These are phyloP conservation scores for Indri indri DNA, from an alignment of 2,113 vertebrate genomes.

Conservation along the genomic window DNA sequence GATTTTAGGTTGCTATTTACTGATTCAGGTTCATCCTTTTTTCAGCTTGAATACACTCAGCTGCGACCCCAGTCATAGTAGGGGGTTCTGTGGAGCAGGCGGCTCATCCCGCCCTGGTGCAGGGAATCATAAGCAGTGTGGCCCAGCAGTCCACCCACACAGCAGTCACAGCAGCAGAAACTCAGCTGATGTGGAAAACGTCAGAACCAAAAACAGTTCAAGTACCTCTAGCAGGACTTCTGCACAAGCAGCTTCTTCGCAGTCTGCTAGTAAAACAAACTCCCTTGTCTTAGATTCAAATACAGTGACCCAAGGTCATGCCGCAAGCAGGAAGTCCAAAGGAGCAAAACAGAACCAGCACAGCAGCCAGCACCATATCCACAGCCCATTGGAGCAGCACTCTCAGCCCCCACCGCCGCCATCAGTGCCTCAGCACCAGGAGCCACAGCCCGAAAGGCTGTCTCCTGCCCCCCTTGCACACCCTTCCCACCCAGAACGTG, in stretches of 20 bases:
- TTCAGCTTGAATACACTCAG: conserved; percentile 90
- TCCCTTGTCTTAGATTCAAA: conserved; percentile 83
- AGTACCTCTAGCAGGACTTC: conserved; percentile 85
- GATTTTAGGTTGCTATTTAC: background rate
- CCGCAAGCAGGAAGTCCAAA: conserved; percentile 86
- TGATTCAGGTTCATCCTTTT: conserved; percentile 65
- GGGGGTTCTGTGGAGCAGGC: conserved; percentile 88
- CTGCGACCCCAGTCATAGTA: conserved; percentile 88
- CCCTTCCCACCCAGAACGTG: conserved; percentile 77
- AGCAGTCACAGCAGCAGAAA: conserved; percentile 86
- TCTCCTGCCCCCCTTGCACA: conserved; percentile 71
- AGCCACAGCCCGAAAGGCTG: conserved; percentile 81
- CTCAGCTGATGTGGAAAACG: conserved; percentile 86
- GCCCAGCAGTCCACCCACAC: conserved; percentile 82
- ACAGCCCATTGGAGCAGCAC: conserved; percentile 84
- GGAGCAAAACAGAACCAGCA: conserved; percentile 85
- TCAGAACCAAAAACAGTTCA: conserved; percentile 87
- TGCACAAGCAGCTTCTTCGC: conserved; percentile 84
- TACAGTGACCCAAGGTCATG: conserved; percentile 82
- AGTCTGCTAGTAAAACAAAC: conserved; percentile 82
- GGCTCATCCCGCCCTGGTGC: conserved; percentile 83
- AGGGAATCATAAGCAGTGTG: conserved; percentile 88
- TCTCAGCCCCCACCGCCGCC: conserved; percentile 77
- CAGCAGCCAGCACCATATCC: conserved; percentile 68
- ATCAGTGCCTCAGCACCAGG: conserved; percentile 82